Percentiles rank a stretch among this genome's conserved stretches.
phyloP scores from a whole-genome alignment of 2,797 vertebrate species.

The Pipistrellus nathusii region DNA sequence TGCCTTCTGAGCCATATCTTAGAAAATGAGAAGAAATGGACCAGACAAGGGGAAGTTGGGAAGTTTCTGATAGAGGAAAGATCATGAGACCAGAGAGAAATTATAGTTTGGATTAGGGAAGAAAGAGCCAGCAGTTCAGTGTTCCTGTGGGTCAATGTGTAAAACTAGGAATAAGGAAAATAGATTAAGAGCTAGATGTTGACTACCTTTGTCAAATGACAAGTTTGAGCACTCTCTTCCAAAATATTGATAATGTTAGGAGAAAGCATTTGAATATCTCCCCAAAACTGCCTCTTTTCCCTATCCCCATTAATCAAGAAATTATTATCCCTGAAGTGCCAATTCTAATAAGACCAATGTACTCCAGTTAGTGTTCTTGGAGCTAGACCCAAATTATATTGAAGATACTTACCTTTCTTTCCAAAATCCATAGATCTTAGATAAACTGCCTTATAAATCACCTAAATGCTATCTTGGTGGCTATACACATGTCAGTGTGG shows the following conservation, averaged over 20 bases:
- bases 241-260: background rate
- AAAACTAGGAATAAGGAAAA: constrained; percentile 4
- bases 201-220: background rate
- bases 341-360: background rate
- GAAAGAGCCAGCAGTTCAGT: background rate
- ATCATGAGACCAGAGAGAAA: background rate
- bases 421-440: background rate
- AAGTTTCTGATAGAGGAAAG: background rate
- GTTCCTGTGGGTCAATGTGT: background rate
- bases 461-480: background rate
- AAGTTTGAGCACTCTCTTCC: background rate
- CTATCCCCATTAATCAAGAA: background rate
- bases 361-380: background rate
- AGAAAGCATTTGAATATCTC: background rate
- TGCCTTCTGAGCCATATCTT: background rate
- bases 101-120: background rate
- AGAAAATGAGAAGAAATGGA: background rate
- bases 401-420: background rate
- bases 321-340: background rate
- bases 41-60: background rate
- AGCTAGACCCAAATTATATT: background rate
- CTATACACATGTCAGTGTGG: background rate
- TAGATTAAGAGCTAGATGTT: background rate
- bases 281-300: background rate
- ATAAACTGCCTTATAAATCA: background rate